A percentile compares a stretch with the other conserved stretches of the same genome.
phyloP scores from a whole-genome alignment of 2,797 vertebrate genomes.

The Discoglossus pictus region DNA sequence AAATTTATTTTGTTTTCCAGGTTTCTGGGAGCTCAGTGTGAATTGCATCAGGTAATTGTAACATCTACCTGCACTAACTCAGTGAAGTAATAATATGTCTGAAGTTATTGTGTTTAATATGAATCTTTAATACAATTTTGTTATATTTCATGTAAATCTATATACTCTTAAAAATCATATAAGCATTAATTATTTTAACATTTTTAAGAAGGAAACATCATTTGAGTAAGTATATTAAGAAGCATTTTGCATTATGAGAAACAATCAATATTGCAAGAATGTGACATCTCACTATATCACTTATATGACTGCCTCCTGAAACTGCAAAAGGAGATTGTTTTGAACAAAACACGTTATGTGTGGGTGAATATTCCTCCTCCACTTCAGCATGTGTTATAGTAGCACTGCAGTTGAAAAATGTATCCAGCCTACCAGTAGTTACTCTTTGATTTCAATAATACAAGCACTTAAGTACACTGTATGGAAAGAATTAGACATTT shows the following conservation, averaged over 20 bases:
- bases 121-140: too few relatives aligned
- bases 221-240: background rate
- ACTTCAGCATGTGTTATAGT: conserved; percentile 35
- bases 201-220: too few relatives aligned
- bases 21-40: too few relatives aligned
- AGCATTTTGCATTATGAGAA: conserved; percentile 17
- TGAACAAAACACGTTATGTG: conserved; percentile 35
- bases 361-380: conserved; percentile 39
- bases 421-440: conserved; percentile 18
- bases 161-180: too few relatives aligned
- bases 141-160: too few relatives aligned
- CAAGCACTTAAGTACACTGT: conserved; percentile 20
- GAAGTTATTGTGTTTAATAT: too few relatives aligned
- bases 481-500: conserved; percentile 22
- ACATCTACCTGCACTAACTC: too few relatives aligned
- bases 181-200: too few relatives aligned
- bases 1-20: too few relatives aligned
- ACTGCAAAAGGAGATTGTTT: conserved; percentile 30
- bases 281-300: conserved; percentile 29
- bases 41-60: too few relatives aligned
- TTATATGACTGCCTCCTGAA: conserved; percentile 29
- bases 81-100: too few relatives aligned
- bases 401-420: conserved; percentile 31
- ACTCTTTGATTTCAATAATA: conserved; percentile 20
- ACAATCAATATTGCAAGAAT: conserved; percentile 16